Evolutionary conservation across 1,140 invertebrate species (phyloP).

Genomic region (Drosophila pseudoobscura): DNA sequence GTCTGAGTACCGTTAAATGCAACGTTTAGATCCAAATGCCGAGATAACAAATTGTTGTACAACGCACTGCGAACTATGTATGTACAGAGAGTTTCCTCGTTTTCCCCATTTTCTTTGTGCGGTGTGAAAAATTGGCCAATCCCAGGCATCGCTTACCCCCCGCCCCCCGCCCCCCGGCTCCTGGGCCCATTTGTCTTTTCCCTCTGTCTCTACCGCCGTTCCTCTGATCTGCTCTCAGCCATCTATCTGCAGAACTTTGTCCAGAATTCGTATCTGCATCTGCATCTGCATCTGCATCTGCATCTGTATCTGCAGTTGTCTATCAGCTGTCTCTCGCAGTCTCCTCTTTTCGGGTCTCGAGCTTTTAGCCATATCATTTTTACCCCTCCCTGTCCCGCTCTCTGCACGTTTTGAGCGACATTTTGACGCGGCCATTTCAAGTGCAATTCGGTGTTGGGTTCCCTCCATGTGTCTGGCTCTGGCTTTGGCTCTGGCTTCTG

Average conservation of each 20-base stretch:
- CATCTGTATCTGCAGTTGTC: constrained; percentile 49
- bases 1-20: constrained; percentile 68
- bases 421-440: constrained; percentile 67
- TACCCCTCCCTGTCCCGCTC: background rate
- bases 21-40: constrained; percentile 71
- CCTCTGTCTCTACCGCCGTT: background rate
- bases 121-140: constrained; percentile 62
- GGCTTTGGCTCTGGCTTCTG: constrained; percentile 24
- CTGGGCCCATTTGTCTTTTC: too few relatives aligned
- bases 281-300: constrained; percentile 41
- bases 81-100: constrained; percentile 26
- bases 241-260: background rate
- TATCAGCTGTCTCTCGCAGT: constrained; percentile 19
- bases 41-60: constrained; percentile 76
- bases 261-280: constrained; percentile 14
- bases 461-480: constrained; percentile 13
- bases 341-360: constrained; percentile 13
- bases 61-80: constrained; percentile 38
- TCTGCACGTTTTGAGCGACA: constrained; percentile 57
- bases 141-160: constrained; percentile 20
- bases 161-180: too few relatives aligned
- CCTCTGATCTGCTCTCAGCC: background rate
- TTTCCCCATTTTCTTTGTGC: constrained; percentile 41
- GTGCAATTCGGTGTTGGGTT: constrained; percentile 61
- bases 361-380: constrained; percentile 4